Base-by-base conservation (phyloP, 2,113 vertebrate genomes). In the Pseudopipra pipra region DNA sequence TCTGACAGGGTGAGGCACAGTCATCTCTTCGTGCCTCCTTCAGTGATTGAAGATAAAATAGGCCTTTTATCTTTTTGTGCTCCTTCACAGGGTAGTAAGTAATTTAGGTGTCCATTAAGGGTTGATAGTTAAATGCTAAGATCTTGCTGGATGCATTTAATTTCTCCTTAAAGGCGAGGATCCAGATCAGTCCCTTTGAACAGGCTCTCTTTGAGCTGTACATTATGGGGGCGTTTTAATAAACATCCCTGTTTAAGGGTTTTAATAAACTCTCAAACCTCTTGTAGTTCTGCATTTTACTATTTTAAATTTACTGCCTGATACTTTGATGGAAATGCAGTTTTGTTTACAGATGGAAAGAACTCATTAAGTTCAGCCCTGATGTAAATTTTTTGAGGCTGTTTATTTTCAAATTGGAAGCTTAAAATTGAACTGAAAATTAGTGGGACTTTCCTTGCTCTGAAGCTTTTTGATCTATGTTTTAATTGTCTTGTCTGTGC, bases 21-120 rank as follows among this genome's bases (percentile, higher is more conserved):
- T 44, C 71, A 47, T 73, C 83, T 54, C 44, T 85, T 35, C 67
- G 58, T 85, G 86, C 49, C 62, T 35, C 12, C 79, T 80, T 79
- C 52, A 86, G 75, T 3, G 11, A 81, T 13, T 70, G 58, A 90
- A 96, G 85, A 93, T 90, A 55, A 93, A 92, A 96, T 46, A 61
- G 10, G 16, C 54, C 83, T 96, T 96, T 93, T 61, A 79, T 92
- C 86, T 95, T 85, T 67, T 33, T 61, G 78, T 83, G 49, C 67
- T 95, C 49, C 62, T 90, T 90, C 52, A 33, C 49, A 55, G 67
- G 37, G 13, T 61, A 83, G 71, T 78, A 63, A 95, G 81, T 89
- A 51, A 85, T 93, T 92, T n/a, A 76, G 74, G n/a, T 76, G 44
- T 65, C 37, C 67, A 79, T 83, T 90, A 86, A 65, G 71, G 63